Conservation (phyloP, 2,888 invertebrate species). For the Rhodophaea formosa region DNA sequence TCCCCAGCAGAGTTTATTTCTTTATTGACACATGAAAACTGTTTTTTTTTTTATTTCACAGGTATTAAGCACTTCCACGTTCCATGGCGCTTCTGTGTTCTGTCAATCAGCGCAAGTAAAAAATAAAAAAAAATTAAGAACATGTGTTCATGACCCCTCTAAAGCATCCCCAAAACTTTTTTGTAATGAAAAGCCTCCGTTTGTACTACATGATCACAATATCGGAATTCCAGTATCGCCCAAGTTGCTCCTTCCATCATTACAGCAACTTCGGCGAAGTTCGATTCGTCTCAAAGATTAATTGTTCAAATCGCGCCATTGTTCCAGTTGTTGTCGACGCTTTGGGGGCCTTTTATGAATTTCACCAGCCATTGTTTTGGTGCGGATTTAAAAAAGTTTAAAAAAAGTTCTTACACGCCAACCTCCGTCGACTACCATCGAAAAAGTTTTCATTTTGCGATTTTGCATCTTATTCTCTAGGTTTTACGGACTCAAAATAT, state of each 20-base stretch:
- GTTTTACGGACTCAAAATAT: conserved; percentile 25
- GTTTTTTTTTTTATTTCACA: no score
- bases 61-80: no score
- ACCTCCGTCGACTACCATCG: conserved; percentile 21
- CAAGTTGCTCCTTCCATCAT: conserved; percentile 33
- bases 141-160: no score
- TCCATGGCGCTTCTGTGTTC: no score
- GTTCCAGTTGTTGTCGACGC: conserved; percentile 65
- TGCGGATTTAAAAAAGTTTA: conserved; percentile 64
- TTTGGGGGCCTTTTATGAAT: conserved; percentile 68
- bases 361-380: conserved; percentile 70
- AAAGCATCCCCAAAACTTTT: neutral
- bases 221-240: conserved; percentile 7
- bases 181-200: neutral
- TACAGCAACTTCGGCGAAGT: conserved; percentile 40
- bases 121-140: no score
- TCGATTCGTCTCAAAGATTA: conserved; percentile 73
- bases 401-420: conserved; percentile 56
- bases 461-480: conserved; percentile 33
- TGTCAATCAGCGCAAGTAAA: no score
- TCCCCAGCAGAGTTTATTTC: no score
- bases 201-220: conserved; percentile 2
- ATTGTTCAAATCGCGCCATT: conserved; percentile 68
- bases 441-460: conserved; percentile 25
- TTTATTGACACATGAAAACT: no score